Evolutionary conservation across 1,140 invertebrate genomes (phyloP).

Genomic region (Trichonephila inaurata): DNA sequence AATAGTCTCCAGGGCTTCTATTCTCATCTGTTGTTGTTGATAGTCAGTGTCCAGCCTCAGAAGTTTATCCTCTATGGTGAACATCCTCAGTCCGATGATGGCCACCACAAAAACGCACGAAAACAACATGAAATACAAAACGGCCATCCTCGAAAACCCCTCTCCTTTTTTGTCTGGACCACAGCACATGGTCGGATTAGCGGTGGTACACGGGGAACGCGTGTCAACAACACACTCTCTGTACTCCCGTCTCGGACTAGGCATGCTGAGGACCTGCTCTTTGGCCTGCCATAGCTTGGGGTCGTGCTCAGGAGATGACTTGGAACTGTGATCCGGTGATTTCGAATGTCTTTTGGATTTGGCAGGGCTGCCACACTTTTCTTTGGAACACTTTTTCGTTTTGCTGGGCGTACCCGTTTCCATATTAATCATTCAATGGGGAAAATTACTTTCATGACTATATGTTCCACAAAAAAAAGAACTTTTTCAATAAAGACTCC

Average conservation of each 20-base stretch:
- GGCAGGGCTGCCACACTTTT: not conserved
- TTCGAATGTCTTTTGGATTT: not conserved
- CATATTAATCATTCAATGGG: not conserved
- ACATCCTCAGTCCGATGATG: slow-evolving; percentile 66
- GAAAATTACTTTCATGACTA: not conserved
- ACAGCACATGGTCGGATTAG: slow-evolving; percentile 6
- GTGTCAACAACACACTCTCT: slow-evolving; percentile 31
- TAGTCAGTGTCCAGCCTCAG: slow-evolving; percentile 71
- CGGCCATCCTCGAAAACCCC: slow-evolving; percentile 61
- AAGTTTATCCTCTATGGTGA: slow-evolving; percentile 69
- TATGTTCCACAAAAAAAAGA: not conserved
- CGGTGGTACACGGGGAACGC: too few species aligned
- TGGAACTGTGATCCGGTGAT: slow-evolving; percentile 24
- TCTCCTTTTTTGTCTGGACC: slow-evolving; percentile 32
- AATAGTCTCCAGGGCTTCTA: slow-evolving; percentile 49
- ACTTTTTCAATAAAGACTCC: too few species aligned
- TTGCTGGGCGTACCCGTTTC: slow-evolving; percentile 18
- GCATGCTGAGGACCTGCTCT: slow-evolving; percentile 66
- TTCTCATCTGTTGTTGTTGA: slow-evolving; percentile 67
- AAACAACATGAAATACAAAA: slow-evolving; percentile 65
- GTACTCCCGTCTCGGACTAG: slow-evolving; percentile 55
- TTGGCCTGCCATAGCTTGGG: slow-evolving; percentile 55
- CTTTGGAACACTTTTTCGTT: slow-evolving; percentile 43
- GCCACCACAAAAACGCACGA: slow-evolving; percentile 62
- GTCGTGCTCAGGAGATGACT: slow-evolving; percentile 57